phyloP scores from a whole-genome alignment of 2,888 invertebrate genomes.

The Rhyacophila evoluta region DNA sequence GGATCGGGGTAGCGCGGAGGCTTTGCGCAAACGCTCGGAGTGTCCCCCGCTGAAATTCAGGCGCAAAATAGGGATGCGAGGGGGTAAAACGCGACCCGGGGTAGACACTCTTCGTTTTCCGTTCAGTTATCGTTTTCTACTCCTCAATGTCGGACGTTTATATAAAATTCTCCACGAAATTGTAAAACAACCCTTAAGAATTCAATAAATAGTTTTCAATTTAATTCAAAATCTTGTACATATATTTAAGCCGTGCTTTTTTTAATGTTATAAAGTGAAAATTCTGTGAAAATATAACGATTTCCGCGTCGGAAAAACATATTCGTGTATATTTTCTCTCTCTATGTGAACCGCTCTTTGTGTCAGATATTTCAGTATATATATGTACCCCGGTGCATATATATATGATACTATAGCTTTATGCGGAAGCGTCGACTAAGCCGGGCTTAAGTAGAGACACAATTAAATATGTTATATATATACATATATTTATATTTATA shows the following conservation, averaged over 20 bases:
- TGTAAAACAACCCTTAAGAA: not conserved
- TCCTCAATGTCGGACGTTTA: not conserved
- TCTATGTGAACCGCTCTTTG: not conserved
- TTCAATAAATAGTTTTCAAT: not conserved
- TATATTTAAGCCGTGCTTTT: not conserved
- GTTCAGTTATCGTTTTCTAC: not conserved
- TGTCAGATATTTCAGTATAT: conserved; percentile 5
- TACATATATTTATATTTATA: too few species aligned
- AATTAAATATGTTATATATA: not conserved
- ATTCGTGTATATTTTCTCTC: not conserved
- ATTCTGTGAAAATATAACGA: not conserved
- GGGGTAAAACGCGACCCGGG: not conserved
- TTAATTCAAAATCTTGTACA: not conserved
- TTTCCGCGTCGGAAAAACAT: not conserved
- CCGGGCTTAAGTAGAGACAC: not conserved
- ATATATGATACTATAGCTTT: not conserved
- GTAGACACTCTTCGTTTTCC: not conserved
- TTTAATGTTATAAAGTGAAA: not conserved
- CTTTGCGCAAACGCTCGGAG: not conserved
- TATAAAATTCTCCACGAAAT: not conserved
- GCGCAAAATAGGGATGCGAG: not conserved
- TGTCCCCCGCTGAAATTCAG: not conserved
- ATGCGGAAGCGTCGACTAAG: not conserved
- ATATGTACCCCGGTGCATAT: not conserved
- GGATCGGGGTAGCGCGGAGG: not conserved